phyloP scores from a whole-genome alignment of 2,113 vertebrate species.

The Melanostigma gelatinosum region DNA sequence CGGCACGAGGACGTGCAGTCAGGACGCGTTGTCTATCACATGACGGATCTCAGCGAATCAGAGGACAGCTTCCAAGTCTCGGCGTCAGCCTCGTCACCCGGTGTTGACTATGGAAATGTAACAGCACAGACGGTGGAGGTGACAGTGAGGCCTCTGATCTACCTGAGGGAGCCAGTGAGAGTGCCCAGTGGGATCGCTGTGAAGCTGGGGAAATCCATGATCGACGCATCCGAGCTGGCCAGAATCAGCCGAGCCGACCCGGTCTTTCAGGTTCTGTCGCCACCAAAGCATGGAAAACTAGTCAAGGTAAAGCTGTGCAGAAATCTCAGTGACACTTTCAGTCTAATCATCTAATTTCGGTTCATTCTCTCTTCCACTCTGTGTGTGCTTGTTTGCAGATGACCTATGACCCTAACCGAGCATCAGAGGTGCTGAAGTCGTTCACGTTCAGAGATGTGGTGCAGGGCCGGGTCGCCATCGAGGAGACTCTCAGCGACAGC shows the following conservation, averaged over 20 bases:
- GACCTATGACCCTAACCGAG: constrained; percentile 60
- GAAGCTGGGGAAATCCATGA: constrained; percentile 84
- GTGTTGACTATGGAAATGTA: constrained; percentile 79
- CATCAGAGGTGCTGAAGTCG: constrained; percentile 63
- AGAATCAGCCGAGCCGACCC: constrained; percentile 86
- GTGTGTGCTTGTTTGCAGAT: constrained; percentile 62
- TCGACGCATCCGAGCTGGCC: constrained; percentile 89
- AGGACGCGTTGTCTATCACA: constrained; percentile 84
- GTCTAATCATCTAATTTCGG: background rate
- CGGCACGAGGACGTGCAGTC: constrained; percentile 84
- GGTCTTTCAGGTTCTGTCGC: constrained; percentile 84
- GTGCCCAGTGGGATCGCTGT: constrained; percentile 83
- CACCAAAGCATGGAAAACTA: constrained; percentile 85
- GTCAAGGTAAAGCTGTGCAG: constrained; percentile 70
- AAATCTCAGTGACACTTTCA: background rate
- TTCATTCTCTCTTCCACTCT: constrained; percentile 7
- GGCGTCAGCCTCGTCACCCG: constrained; percentile 76
- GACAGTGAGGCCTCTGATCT: constrained; percentile 82
- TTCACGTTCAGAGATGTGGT: constrained; percentile 90
- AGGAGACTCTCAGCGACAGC: constrained; percentile 77
- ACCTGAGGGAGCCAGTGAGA: constrained; percentile 74
- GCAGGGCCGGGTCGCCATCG: constrained; percentile 83
- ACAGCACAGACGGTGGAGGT: constrained; percentile 84
- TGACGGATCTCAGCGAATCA: constrained; percentile 85
- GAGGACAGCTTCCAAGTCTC: constrained; percentile 85